Evolutionary conservation across 2,888 invertebrate species (phyloP).

Genomic region (Tyria jacobaeae): DNA sequence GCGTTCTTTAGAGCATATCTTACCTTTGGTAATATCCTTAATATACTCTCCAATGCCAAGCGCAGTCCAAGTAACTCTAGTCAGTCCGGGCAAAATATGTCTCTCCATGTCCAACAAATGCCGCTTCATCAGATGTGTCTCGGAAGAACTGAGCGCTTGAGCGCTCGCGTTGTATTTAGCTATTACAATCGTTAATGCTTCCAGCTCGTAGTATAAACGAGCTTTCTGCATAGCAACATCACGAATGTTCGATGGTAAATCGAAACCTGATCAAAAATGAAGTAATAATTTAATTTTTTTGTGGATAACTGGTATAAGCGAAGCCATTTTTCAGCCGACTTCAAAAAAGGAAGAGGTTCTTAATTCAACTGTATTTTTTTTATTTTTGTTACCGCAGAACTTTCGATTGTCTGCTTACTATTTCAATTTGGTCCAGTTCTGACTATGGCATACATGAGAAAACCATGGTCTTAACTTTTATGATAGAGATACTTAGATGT

Average conservation of each 20-base stretch:
- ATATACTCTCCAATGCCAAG: slow-evolving; percentile 92
- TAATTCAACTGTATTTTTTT: too few relatives aligned
- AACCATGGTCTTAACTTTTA: neutral
- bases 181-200: slow-evolving; percentile 87
- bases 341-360: too few relatives aligned
- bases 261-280: slow-evolving; percentile 62
- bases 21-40: slow-evolving; percentile 79
- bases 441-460: too few relatives aligned
- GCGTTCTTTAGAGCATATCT: neutral
- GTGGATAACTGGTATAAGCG: too few relatives aligned
- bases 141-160: slow-evolving; percentile 89
- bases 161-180: slow-evolving; percentile 89
- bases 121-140: slow-evolving; percentile 90
- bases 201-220: slow-evolving; percentile 88
- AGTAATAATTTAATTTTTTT: neutral
- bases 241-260: slow-evolving; percentile 80
- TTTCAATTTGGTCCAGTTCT: too few relatives aligned
- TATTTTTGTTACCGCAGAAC: too few relatives aligned
- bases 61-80: slow-evolving; percentile 95
- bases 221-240: slow-evolving; percentile 88
- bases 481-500: neutral
- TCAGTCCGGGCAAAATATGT: slow-evolving; percentile 92
- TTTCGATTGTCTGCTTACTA: too few relatives aligned
- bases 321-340: too few relatives aligned
- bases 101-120: slow-evolving; percentile 91